Evolutionary conservation across 92 coral and sea anemone genomes (phyloP), one percentile per base, ranked within the genome.

Genomic region (Phenganax subtilis): DNA sequence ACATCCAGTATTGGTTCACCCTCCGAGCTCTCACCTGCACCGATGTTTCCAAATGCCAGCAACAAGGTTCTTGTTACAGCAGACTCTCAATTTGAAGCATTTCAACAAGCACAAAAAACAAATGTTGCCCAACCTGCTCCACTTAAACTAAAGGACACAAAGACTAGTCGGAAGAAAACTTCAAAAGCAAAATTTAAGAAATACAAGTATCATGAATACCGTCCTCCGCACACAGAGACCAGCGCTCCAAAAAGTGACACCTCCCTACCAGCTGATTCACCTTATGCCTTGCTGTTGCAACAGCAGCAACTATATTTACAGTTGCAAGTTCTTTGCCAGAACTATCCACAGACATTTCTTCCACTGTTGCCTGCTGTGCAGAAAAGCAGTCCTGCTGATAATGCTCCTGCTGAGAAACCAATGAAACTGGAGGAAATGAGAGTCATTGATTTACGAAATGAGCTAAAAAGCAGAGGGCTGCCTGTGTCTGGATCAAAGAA

Each of bases 401-500:
- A 87, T 75, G 72, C 67, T 51, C 57, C 84, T 54, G 77, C 86
- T 14, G 99, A 92, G 74, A 96, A 96, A 73, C 89, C 91, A 57
- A 89, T 92, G 56, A 96, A 90, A 83, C 89, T 96, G 75, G 97
- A 96, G 73, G 99, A 96, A 55, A 92, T 96, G 99, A 81, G 99
- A 57, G 99, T 96, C 71, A 90, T 96, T 30, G 99, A 96, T 74
- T 90, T 96, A 93, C 86, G 99, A 56, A 92, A 91, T 82, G 97
- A 91, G 85, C 82, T 96, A 53, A 96, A 96, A 77, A 89, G 88
- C 77, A 87, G 93, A 58, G 97, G 97, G n/a, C 84, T 93, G 77
- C 98, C 98, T 29, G 98, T 93, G 83, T 93, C 96, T 64, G 98
- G 98, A 31, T 93, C 97, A 9, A 93, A 93, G 70, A 91, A 90